Percentiles rank a stretch among this genome's conserved stretches.
These are phyloP conservation scores for Trichomycterus rosablanca DNA, from an alignment of 2,113 vertebrate species.

Conservation along the genomic window DNA sequence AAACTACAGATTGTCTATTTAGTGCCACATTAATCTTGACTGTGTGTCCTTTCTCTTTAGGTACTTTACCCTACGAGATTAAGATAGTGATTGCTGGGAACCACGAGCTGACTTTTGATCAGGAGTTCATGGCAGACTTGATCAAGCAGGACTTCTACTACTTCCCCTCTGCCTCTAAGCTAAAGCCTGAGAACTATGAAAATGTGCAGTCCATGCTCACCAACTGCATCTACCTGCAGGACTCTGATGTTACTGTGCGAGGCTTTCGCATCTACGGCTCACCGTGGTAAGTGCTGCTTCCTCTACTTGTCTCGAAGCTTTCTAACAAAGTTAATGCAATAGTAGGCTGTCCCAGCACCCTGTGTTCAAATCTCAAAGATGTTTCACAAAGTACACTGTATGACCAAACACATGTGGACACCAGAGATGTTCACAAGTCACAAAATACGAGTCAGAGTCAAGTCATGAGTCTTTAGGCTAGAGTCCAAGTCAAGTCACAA, in stretches of 20 bases:
- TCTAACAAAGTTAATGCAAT: no score
- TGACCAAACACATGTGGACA: no score
- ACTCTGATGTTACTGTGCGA: conserved; percentile 89
- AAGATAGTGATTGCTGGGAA: conserved; percentile 95
- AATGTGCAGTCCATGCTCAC: conserved; percentile 93
- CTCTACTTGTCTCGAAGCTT: no score
- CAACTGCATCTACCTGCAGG: conserved; percentile 98
- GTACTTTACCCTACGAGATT: conserved; percentile 92
- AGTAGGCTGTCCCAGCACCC: no score
- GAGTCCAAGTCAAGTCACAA: no score
- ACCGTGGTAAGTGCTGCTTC: conserved; percentile 80
- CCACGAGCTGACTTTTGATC: conserved; percentile 95
- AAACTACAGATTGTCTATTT: no score
- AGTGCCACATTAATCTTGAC: no score
- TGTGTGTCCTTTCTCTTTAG: conserved; percentile 57
- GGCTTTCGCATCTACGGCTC: conserved; percentile 92
- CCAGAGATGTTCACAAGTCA: no score
- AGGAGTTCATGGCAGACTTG: conserved; percentile 97
- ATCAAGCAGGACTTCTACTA: conserved; percentile 99
- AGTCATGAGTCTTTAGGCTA: no score
- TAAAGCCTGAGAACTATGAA: conserved; percentile 95
- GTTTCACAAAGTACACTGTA: no score
- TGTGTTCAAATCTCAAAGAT: no score
- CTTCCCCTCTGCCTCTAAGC: conserved; percentile 92
- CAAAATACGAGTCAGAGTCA: no score